phyloP scores from a whole-genome alignment of 2,888 invertebrate species.

The Apodemia duryi region DNA sequence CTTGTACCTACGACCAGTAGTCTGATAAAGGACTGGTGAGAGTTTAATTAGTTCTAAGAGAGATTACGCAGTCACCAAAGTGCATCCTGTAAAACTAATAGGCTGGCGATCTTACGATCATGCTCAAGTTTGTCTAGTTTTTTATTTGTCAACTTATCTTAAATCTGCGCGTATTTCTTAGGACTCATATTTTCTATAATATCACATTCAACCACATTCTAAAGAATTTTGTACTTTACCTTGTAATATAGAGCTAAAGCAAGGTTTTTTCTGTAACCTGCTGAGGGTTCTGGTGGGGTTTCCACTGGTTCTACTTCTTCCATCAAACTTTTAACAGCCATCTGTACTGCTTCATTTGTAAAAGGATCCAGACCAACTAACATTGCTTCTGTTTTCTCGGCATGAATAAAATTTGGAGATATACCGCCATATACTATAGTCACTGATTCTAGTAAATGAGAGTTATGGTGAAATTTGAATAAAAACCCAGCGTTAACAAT shows the following conservation, averaged over 20 bases:
- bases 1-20: too few relatives aligned
- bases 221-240: too few relatives aligned
- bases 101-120: too few relatives aligned
- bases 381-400: constrained; percentile 70
- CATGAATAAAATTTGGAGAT: constrained; percentile 61
- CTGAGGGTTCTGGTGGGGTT: constrained; percentile 74
- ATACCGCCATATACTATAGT: constrained; percentile 82
- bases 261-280: constrained; percentile 78
- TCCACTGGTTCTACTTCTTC: constrained; percentile 45
- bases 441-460: constrained; percentile 59
- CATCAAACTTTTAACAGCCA: constrained; percentile 42
- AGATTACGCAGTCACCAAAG: too few relatives aligned
- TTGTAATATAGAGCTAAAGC: constrained; percentile 64
- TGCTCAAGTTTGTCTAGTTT: too few relatives aligned
- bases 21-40: too few relatives aligned
- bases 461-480: constrained; percentile 68
- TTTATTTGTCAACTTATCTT: too few relatives aligned
- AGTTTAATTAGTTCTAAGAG: too few relatives aligned
- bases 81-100: too few relatives aligned
- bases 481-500: constrained; percentile 87
- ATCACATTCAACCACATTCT: too few relatives aligned
- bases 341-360: constrained; percentile 59
- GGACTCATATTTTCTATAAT: constrained; percentile 39
- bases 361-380: constrained; percentile 62
- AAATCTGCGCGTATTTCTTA: too few relatives aligned